Evolutionary conservation across 2,113 vertebrate species (phyloP).

Genomic region (Hiodon alosoides): DNA sequence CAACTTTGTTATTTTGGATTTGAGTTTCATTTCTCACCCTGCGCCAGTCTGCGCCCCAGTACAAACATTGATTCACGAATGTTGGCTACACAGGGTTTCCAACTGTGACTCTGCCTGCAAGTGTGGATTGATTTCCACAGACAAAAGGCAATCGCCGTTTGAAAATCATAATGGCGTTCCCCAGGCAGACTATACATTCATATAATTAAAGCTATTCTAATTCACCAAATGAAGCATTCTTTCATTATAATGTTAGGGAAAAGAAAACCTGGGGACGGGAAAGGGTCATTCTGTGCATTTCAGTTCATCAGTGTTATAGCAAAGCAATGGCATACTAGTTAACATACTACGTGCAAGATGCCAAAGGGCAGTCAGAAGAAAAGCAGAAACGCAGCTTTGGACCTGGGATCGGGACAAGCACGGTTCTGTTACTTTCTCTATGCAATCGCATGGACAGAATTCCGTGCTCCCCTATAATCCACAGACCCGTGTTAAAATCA

Average conservation of each 20-base stretch:
- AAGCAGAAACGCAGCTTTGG: too few relatives aligned
- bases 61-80: background rate
- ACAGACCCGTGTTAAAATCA: too few relatives aligned
- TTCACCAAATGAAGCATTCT: slow-evolving; percentile 7
- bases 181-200: background rate
- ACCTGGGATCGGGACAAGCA: too few relatives aligned
- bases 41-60: too few relatives aligned
- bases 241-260: slow-evolving; percentile 2
- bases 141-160: slow-evolving; percentile 8
- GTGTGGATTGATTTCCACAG: background rate
- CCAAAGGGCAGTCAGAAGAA: too few relatives aligned
- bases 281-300: background rate
- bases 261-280: background rate
- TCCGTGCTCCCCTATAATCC: too few relatives aligned
- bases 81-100: background rate
- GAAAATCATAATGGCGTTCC: too few relatives aligned
- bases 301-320: background rate
- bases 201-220: background rate
- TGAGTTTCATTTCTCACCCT: background rate
- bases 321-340: background rate
- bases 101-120: too few relatives aligned
- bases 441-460: too few relatives aligned
- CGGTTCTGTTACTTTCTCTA: too few relatives aligned
- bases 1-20: too few relatives aligned
- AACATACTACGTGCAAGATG: too few relatives aligned